Conservation (phyloP, 2,797 vertebrate species). For the Lophotriccus pileatus region DNA sequence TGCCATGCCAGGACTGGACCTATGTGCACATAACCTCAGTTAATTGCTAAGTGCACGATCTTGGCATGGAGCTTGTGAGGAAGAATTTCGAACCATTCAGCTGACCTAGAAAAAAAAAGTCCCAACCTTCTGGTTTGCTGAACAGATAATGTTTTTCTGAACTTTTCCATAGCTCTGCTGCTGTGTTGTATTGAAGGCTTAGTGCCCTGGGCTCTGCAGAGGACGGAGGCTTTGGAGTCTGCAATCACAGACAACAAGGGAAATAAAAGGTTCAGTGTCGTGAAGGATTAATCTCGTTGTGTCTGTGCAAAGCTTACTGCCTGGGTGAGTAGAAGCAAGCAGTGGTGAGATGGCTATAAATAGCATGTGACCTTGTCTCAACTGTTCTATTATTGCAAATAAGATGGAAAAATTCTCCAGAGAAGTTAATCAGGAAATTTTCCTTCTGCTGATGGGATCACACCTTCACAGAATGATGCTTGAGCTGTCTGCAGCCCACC, state of each 20-base stretch:
- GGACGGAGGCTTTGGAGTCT: neutral
- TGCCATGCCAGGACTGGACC: neutral
- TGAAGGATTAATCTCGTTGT: conserved; percentile 3
- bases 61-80: neutral
- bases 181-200: conserved; percentile 8
- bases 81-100: neutral
- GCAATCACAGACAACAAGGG: conserved; percentile 21
- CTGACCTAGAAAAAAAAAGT: neutral
- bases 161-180: neutral
- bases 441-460: neutral
- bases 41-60: neutral
- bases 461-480: neutral
- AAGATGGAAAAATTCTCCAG: neutral
- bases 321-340: neutral
- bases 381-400: conserved; percentile 1
- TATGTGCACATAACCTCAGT: neutral
- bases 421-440: neutral
- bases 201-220: neutral
- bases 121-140: neutral
- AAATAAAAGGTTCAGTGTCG: conserved; percentile 46
- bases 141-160: neutral
- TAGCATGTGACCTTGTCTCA: neutral
- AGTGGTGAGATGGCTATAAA: conserved; percentile 19
- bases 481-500: neutral
- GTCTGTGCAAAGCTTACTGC: conserved; percentile 19